A percentile compares a stretch with the other conserved stretches of the same genome.
phyloP scores from a whole-genome alignment of 2,113 vertebrate genomes.

The Origma solitaria region DNA sequence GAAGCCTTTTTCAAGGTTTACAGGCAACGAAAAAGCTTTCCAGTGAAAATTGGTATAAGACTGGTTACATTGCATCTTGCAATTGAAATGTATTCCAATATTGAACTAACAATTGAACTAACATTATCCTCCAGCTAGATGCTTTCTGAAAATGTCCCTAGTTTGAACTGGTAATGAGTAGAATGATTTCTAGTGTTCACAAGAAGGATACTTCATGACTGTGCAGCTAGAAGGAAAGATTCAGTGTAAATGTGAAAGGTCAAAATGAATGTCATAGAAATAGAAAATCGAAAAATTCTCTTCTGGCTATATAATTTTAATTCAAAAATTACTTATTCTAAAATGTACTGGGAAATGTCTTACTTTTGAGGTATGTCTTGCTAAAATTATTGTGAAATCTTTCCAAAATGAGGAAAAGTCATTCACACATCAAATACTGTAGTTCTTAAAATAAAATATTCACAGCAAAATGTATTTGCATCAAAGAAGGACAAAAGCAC shows the following conservation, averaged over 20 bases:
- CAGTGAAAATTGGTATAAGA: neutral
- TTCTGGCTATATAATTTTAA: neutral
- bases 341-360: neutral
- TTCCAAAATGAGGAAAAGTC: neutral
- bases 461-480: neutral
- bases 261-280: slow-evolving; percentile 15
- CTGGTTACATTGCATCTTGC: neutral
- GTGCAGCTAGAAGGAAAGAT: neutral
- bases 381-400: slow-evolving; percentile 31
- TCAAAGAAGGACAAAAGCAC: neutral
- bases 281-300: neutral
- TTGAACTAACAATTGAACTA: neutral
- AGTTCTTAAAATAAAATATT: neutral
- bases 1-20: neutral
- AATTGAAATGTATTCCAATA: slow-evolving; percentile 3
- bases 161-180: neutral
- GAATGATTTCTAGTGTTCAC: neutral
- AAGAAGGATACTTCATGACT: neutral
- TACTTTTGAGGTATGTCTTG: neutral
- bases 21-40: neutral
- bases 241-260: neutral
- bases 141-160: neutral
- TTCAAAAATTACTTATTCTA: neutral
- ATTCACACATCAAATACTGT: neutral
- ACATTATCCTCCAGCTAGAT: neutral